A percentile compares a stretch with the other conserved stretches of the same genome.
Conservation (phyloP, 2,113 vertebrate genomes). For the Vanacampus margaritifer region DNA sequence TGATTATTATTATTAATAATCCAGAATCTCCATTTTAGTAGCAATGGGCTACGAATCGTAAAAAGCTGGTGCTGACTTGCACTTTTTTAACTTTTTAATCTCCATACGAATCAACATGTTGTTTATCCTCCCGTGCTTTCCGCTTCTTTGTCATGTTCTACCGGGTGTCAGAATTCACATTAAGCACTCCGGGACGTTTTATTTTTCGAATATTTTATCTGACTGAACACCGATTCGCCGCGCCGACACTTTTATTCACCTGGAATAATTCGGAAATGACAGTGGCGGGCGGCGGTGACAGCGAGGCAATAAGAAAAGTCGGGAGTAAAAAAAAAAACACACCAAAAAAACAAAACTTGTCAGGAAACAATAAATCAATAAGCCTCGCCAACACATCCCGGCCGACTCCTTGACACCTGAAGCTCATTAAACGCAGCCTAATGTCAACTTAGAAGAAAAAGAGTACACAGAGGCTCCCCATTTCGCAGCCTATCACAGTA, state of each 20-base stretch:
- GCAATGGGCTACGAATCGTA: not conserved
- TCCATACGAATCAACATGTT: slow-evolving; percentile 17
- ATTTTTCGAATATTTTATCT: slow-evolving; percentile 56
- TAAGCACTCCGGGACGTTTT: slow-evolving; percentile 41
- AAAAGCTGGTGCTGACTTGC: not conserved
- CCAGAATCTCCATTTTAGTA: not conserved
- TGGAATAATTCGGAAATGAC: slow-evolving; percentile 63
- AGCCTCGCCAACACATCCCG: slow-evolving; percentile 61
- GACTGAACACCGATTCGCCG: slow-evolving; percentile 28
- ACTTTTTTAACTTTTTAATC: not conserved
- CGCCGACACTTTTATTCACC: slow-evolving; percentile 65
- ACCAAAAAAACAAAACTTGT: slow-evolving; percentile 33
- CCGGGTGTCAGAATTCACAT: slow-evolving; percentile 46
- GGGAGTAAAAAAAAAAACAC: slow-evolving; percentile 31
- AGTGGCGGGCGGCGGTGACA: slow-evolving; percentile 60
- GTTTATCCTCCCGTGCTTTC: slow-evolving; percentile 9
- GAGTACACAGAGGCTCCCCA: slow-evolving; percentile 71
- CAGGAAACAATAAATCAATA: slow-evolving; percentile 76
- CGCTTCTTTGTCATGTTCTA: slow-evolving; percentile 21
- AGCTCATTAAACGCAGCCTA: slow-evolving; percentile 90
- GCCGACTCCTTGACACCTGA: slow-evolving; percentile 76
- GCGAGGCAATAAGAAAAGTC: slow-evolving; percentile 64
- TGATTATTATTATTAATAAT: too few species aligned
- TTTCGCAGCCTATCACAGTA: slow-evolving; percentile 69
- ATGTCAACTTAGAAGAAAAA: slow-evolving; percentile 87